Evolutionary conservation across 2,797 vertebrate species (phyloP), one percentile per base, ranked within the genome.

Genomic region (Poecilia gillii): DNA sequence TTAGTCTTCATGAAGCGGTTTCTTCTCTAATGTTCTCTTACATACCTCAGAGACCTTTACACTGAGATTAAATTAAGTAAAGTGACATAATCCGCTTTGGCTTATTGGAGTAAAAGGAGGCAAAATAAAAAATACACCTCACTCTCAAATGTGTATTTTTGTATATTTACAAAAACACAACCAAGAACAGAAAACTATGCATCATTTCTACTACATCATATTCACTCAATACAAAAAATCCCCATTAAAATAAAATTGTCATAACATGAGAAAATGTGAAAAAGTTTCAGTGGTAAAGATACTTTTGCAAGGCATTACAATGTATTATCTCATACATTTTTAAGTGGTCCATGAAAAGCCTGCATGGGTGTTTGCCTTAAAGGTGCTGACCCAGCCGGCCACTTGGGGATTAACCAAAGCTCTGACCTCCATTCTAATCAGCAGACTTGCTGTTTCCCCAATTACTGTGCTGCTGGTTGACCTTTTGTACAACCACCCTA

Each of bases 391-490:
- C 85, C 77, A 55, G 77, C 23, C 68, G 43, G 73, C 53, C 72
- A 1, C 80, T 31, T 2, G 80, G 89, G 93, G 91, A 92, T 89
- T 83, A 74, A 23, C 68, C 77, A 16, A 85, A 85, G 81, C 88
- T 89, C 89, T 73, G 73, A 90, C 90, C 83, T 80, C 83, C 75
- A 88, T 91, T 84, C 90, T 92, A 93, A 94, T 95, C 84, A 92
- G 84, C 77, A 75, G 77, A 53, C 64, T 85, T 89, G 78, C 74
- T 13, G 3, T 79, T 82, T 39, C 84, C 79, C 68, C 81, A 77
- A 45, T 73, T 85, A 82, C 70, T 78, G 72, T 76, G 49, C 84
- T 84, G 76, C 86, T 20, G 47, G 72, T 76, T 81, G 90, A 88
- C 89, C 89, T 90, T 87, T 89, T 84, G 90, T 80, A 76, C 83